These are phyloP conservation scores for Cerceris ruficornis DNA, from an alignment of 2,888 invertebrate species.

Conservation along the genomic window DNA sequence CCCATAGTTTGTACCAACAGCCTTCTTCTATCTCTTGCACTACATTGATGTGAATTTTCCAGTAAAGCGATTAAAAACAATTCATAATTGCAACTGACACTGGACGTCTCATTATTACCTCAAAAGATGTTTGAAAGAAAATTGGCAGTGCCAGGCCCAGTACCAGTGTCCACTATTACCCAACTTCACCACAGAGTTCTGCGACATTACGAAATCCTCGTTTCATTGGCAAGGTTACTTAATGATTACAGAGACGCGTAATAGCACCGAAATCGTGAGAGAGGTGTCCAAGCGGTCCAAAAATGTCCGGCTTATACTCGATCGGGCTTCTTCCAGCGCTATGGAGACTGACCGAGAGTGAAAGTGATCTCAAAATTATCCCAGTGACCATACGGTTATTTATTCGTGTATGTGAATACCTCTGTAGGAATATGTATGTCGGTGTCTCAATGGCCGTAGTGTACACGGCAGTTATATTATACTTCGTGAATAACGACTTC, in stretches of 20 bases:
- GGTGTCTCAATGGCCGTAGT: slow-evolving; percentile 5
- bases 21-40: too few relatives aligned
- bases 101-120: too few relatives aligned
- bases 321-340: slow-evolving; percentile 64
- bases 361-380: slow-evolving; percentile 79
- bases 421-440: background rate
- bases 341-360: slow-evolving; percentile 70
- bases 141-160: too few relatives aligned
- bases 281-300: slow-evolving; percentile 15
- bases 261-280: slow-evolving; percentile 30
- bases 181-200: background rate
- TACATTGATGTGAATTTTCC: too few relatives aligned
- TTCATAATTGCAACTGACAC: too few relatives aligned
- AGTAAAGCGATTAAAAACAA: too few relatives aligned
- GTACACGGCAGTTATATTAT: slow-evolving; percentile 13
- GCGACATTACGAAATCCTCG: slow-evolving; percentile 16
- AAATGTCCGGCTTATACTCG: slow-evolving; percentile 32
- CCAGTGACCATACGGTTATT: slow-evolving; percentile 30
- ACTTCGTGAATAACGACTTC: slow-evolving; percentile 18
- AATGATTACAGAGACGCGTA: slow-evolving; percentile 46
- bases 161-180: too few relatives aligned
- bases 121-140: too few relatives aligned
- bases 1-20: too few relatives aligned
- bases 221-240: slow-evolving; percentile 50
- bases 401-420: background rate